Conservation (phyloP, 2,888 invertebrate species). For the Drosophila testacea region DNA sequence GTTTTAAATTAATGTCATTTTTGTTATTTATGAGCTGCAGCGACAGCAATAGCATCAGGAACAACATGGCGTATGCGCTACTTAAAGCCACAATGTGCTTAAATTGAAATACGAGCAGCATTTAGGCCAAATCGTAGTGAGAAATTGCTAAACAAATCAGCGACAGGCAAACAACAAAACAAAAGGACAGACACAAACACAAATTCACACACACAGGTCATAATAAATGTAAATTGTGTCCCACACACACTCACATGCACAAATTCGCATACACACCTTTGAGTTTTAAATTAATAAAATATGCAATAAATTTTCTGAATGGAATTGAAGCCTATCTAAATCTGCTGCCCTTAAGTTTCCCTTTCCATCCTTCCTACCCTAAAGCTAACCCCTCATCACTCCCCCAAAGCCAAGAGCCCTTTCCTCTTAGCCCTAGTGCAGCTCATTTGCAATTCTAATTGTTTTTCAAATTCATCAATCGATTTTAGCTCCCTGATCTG, state of each 20-base stretch:
- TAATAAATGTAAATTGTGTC: slow-evolving; percentile 55
- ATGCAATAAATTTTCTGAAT: slow-evolving; percentile 72
- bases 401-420: background rate
- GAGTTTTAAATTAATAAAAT: slow-evolving; percentile 68
- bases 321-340: slow-evolving; percentile 50
- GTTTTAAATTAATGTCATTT: slow-evolving; percentile 83
- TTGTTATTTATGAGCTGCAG: slow-evolving; percentile 77
- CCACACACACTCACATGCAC: slow-evolving; percentile 10
- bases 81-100: slow-evolving; percentile 55
- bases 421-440: background rate
- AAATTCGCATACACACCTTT: slow-evolving; percentile 10
- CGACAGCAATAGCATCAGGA: background rate
- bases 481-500: slow-evolving; percentile 23
- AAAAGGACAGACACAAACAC: slow-evolving; percentile 3
- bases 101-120: slow-evolving; percentile 15
- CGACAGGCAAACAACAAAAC: slow-evolving; percentile 58
- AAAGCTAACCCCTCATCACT: background rate
- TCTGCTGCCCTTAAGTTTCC: slow-evolving; percentile 23
- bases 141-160: slow-evolving; percentile 42
- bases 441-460: slow-evolving; percentile 78
- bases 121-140: slow-evolving; percentile 39
- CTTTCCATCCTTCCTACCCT: background rate
- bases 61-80: slow-evolving; percentile 59
- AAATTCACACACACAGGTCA: slow-evolving; percentile 15
- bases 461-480: slow-evolving; percentile 75